Conservation (phyloP, 2,888 invertebrate genomes). For the Drosophila formosana region DNA sequence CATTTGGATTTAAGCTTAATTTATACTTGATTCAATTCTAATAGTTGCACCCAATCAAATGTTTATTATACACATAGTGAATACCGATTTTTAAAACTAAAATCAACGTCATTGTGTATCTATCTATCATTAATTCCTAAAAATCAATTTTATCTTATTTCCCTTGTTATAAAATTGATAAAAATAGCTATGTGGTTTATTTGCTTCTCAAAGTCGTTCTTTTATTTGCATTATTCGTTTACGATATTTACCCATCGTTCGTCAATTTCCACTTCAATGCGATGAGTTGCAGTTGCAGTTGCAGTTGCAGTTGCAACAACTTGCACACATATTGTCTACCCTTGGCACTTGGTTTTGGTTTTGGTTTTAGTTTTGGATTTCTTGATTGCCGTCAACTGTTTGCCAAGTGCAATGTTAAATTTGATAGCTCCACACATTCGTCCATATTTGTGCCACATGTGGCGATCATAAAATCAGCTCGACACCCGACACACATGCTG, state of each 20-base stretch:
- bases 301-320: constrained; percentile 17
- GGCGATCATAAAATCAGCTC: constrained; percentile 26
- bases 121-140: not conserved
- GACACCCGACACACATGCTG: constrained; percentile 22
- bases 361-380: constrained; percentile 26
- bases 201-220: not conserved
- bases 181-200: not conserved
- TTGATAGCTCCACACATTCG: constrained; percentile 37
- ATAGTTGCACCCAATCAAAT: not conserved
- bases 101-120: not conserved
- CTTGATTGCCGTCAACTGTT: constrained; percentile 50
- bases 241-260: constrained; percentile 1
- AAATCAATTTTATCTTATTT: not conserved
- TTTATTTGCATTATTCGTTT: not conserved
- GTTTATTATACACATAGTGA: not conserved
- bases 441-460: constrained; percentile 29
- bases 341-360: constrained; percentile 31
- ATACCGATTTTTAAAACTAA: not conserved
- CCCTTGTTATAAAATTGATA: not conserved
- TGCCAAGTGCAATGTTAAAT: constrained; percentile 65
- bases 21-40: not conserved
- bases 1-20: not conserved
- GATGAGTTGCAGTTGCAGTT: constrained; percentile 12
- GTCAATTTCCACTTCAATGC: not conserved
- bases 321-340: constrained; percentile 16